A percentile compares a stretch with the other conserved stretches of the same genome.
Conservation (phyloP, 2,113 vertebrate species). For the Pandion haliaetus region DNA sequence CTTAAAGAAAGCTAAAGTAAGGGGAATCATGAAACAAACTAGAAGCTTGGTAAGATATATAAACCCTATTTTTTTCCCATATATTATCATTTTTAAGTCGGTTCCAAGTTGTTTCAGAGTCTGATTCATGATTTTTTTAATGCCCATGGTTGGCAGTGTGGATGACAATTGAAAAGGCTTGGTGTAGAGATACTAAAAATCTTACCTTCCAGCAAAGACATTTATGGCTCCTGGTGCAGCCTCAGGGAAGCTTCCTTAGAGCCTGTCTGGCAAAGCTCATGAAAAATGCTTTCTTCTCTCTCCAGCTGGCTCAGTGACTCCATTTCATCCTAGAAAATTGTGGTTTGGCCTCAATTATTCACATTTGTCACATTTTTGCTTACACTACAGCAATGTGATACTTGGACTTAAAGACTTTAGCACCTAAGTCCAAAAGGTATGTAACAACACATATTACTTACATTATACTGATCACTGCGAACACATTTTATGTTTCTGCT, state of each 20-base stretch:
- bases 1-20: background rate
- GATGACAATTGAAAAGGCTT: background rate
- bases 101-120: background rate
- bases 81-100: background rate
- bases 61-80: rapidly evolving
- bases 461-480: background rate
- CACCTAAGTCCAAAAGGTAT: background rate
- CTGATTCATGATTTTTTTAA: background rate
- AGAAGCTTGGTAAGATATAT: background rate
- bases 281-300: background rate
- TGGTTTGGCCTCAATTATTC: background rate
- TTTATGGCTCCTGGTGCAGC: background rate
- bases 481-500: background rate
- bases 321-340: background rate
- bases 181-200: background rate
- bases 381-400: background rate
- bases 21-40: background rate
- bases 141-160: background rate
- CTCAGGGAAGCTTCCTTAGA: background rate
- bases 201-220: background rate
- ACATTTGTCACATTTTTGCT: background rate
- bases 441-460: background rate
- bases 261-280: background rate
- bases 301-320: conserved; percentile 30
- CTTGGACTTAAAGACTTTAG: background rate